Percentiles rank a stretch among this genome's conserved stretches.
phyloP scores from a whole-genome alignment of 2,113 vertebrate species.

The Sinocyclocheilus anshuiensis region DNA sequence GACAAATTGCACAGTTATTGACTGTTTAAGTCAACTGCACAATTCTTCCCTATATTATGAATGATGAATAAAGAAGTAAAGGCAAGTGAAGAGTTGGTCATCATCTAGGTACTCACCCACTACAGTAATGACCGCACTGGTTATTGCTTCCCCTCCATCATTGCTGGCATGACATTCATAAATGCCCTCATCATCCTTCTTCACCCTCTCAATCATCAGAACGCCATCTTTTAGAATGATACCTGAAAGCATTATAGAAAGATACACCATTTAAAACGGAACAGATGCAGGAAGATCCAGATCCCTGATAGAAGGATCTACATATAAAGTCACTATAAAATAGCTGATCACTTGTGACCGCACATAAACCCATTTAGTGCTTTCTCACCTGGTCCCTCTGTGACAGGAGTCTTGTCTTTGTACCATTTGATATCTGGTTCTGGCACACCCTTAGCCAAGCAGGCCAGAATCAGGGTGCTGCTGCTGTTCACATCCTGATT shows the following conservation, averaged over 20 bases:
- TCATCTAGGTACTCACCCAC: slow-evolving; percentile 74
- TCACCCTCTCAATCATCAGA: slow-evolving; percentile 86
- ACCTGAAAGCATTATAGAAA: slow-evolving; percentile 62
- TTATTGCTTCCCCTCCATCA: slow-evolving; percentile 76
- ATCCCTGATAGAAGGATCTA: slow-evolving; percentile 60
- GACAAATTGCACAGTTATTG: neutral
- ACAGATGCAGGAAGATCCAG: slow-evolving; percentile 63
- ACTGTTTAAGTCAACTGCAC: no score
- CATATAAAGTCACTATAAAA: neutral
- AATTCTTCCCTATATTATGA: neutral
- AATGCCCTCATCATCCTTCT: slow-evolving; percentile 88
- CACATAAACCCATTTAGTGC: neutral
- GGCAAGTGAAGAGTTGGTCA: neutral
- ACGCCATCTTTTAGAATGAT: slow-evolving; percentile 78
- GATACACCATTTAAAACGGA: neutral
- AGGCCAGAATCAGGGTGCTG: slow-evolving; percentile 81
- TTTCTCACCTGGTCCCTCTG: slow-evolving; percentile 80
- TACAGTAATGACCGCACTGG: slow-evolving; percentile 81
- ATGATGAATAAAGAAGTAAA: slow-evolving; percentile 7
- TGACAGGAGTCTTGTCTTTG: slow-evolving; percentile 79
- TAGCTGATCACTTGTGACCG: slow-evolving; percentile 61
- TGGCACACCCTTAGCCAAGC: slow-evolving; percentile 79
- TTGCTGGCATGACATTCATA: slow-evolving; percentile 86
- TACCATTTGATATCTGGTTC: slow-evolving; percentile 78
- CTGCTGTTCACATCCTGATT: slow-evolving; percentile 86